Evolutionary conservation across 2,888 invertebrate species (phyloP).

Genomic region (Drosophila bunnanda): DNA sequence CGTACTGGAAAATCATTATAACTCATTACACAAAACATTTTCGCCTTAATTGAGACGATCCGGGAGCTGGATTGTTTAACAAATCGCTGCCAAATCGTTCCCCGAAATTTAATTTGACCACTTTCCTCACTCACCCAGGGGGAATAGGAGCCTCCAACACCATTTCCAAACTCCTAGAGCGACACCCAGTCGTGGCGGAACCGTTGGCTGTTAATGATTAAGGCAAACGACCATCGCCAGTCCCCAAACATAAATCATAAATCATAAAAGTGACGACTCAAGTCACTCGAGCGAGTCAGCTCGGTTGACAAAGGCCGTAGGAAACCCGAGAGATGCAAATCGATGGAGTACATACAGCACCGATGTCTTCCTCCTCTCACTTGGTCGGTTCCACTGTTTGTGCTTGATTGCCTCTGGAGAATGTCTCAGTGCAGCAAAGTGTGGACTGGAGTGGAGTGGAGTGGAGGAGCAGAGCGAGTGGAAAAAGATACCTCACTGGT

Average conservation of each 20-base stretch:
- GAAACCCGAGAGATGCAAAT: constrained; percentile 53
- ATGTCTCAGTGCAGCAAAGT: constrained; percentile 70
- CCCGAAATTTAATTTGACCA: constrained; percentile 30
- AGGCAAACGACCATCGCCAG: constrained; percentile 27
- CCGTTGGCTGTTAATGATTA: constrained; percentile 63
- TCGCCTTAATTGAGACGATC: constrained; percentile 57
- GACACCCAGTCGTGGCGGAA: constrained; percentile 17
- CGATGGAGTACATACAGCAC: constrained; percentile 25
- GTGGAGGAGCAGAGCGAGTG: neutral
- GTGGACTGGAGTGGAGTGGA: constrained; percentile 13
- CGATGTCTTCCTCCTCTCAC: constrained; percentile 36
- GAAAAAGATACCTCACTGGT: constrained; percentile 5
- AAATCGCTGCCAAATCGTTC: constrained; percentile 52
- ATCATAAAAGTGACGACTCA: constrained; percentile 52
- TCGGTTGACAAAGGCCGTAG: constrained; percentile 64
- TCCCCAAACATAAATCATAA: constrained; percentile 48
- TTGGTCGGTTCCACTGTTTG: constrained; percentile 32
- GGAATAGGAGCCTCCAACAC: constrained; percentile 1
- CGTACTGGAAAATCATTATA: constrained; percentile 33
- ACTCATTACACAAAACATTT: constrained; percentile 58
- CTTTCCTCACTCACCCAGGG: constrained; percentile 31
- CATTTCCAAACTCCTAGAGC: constrained; percentile 41
- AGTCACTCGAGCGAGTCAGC: constrained; percentile 23
- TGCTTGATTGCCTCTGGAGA: constrained; percentile 38
- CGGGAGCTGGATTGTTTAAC: constrained; percentile 48